Conservation (phyloP, 2,113 vertebrate genomes). For the Chloropsis cyanopogon region DNA sequence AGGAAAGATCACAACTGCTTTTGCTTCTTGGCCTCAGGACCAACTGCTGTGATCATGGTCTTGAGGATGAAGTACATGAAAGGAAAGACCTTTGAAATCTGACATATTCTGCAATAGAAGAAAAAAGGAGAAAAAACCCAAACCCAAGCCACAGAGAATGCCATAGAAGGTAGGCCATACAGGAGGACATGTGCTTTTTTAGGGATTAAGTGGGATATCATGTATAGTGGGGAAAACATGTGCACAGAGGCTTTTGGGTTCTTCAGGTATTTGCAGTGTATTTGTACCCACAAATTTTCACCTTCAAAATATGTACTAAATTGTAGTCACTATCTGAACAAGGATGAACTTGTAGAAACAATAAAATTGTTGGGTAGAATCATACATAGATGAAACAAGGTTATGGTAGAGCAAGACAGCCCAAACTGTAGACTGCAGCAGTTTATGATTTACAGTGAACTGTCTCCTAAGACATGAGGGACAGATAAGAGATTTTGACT, state of each 20-base stretch:
- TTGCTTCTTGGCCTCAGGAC: slow-evolving; percentile 7
- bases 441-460: not conserved
- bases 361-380: not conserved
- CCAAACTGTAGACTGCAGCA: not conserved
- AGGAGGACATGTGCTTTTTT: not conserved
- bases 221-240: fast-evolving
- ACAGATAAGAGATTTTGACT: not conserved
- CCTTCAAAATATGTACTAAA: not conserved
- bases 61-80: not conserved
- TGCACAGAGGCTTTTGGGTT: not conserved
- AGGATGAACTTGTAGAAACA: not conserved
- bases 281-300: not conserved
- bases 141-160: not conserved
- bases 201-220: not conserved
- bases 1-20: not conserved
- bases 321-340: not conserved
- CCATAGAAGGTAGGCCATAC: not conserved
- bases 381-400: not conserved
- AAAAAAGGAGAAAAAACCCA: not conserved
- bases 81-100: slow-evolving; percentile 7
- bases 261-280: not conserved
- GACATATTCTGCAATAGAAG: not conserved
- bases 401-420: not conserved
- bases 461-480: not conserved
- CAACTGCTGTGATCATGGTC: not conserved